Conservation (phyloP, 2,797 vertebrate genomes). For the Phrynocephalus vlangalii region DNA sequence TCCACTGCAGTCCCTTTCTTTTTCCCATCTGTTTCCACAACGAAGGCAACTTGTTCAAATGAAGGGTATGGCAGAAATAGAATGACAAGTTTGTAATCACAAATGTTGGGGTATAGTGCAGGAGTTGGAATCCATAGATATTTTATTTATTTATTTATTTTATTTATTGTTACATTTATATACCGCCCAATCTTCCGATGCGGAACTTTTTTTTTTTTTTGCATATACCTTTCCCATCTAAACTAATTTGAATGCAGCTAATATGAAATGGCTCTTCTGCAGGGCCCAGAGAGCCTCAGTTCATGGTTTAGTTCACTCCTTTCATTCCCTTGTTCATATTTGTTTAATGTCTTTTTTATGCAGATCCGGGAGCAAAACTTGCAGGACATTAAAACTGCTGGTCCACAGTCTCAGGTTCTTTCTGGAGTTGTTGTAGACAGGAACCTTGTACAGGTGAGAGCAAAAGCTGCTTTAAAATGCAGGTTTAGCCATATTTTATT, state of each 20-base stretch:
- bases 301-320: neutral
- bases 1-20: neutral
- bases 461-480: slow-evolving; percentile 37
- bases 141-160: no score
- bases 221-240: neutral
- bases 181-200: no score
- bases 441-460: slow-evolving; percentile 91
- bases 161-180: no score
- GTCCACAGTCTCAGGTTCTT: slow-evolving; percentile 96
- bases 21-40: neutral
- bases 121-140: neutral
- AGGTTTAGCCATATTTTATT: slow-evolving; percentile 36
- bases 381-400: slow-evolving; percentile 97
- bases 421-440: slow-evolving; percentile 88
- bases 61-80: neutral
- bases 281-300: neutral
- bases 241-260: no score
- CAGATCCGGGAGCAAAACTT: slow-evolving; percentile 98
- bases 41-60: neutral
- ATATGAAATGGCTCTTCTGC: neutral
- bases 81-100: neutral
- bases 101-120: neutral
- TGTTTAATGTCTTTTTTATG: slow-evolving; percentile 52
- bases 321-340: slow-evolving; percentile 38
- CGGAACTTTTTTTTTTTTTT: no score